Percentiles rank a stretch among this genome's conserved stretches.
phyloP scores from a whole-genome alignment of 2,113 vertebrate genomes.

The Myrmecobius fasciatus region DNA sequence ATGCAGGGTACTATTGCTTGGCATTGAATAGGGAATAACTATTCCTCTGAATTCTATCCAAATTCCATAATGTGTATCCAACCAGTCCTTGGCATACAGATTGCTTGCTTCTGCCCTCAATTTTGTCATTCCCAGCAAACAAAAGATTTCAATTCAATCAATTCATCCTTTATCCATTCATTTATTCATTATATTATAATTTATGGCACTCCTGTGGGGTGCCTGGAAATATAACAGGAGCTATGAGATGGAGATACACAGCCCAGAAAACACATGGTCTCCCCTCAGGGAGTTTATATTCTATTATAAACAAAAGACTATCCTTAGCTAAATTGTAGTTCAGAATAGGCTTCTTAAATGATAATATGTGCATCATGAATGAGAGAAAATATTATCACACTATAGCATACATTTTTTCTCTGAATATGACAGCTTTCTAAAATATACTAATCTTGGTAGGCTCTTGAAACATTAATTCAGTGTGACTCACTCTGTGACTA shows the following conservation, averaged over 20 bases:
- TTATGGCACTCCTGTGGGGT: background rate
- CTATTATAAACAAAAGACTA: background rate
- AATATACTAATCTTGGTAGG: background rate
- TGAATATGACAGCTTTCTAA: background rate
- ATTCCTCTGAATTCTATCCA: background rate
- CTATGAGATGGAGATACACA: background rate
- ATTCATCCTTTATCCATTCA: background rate
- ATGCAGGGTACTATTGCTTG: background rate
- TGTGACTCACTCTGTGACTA: background rate
- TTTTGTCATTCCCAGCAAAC: background rate
- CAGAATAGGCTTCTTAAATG: background rate
- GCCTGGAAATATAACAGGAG: background rate
- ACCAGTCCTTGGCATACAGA: background rate
- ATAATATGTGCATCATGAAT: background rate
- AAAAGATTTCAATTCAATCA: background rate
- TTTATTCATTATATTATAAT: conserved; percentile 1
- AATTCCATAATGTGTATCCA: background rate
- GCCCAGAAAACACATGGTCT: background rate
- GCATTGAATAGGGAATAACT: background rate
- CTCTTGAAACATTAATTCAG: background rate
- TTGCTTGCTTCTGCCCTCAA: background rate
- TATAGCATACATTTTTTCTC: background rate
- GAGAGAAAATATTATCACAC: background rate
- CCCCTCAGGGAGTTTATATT: background rate
- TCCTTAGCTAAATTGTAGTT: background rate